These are phyloP conservation scores for Loxodonta africana DNA, from an alignment of 2,113 vertebrate genomes.

Conservation along the genomic window DNA sequence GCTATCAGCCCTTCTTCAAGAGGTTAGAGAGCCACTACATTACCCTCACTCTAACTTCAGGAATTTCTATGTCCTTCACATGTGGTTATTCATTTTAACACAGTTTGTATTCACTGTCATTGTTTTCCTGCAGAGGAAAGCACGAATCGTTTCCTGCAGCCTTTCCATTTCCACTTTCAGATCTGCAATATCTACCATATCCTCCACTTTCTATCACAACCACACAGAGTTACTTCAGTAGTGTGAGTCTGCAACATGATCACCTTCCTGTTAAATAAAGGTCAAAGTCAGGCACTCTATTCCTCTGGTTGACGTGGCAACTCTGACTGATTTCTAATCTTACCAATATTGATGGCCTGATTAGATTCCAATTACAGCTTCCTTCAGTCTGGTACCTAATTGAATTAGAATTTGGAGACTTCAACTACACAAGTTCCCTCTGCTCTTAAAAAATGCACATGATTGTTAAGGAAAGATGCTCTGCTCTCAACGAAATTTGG, in stretches of 20 bases:
- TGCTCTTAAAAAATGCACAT: conserved; percentile 63
- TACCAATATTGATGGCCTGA: conserved; percentile 76
- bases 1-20: not conserved
- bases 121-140: not conserved
- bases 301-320: conserved; percentile 55
- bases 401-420: conserved; percentile 58
- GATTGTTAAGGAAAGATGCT: conserved; percentile 46
- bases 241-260: conserved; percentile 38
- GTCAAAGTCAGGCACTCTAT: conserved; percentile 59
- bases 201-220: not conserved
- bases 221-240: conserved; percentile 35
- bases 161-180: conserved; percentile 42
- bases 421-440: conserved; percentile 13
- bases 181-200: conserved; percentile 39
- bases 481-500: conserved; percentile 34
- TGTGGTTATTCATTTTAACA: not conserved
- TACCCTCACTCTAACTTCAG: not conserved
- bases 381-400: conserved; percentile 40
- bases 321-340: conserved; percentile 73
- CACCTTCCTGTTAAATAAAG: conserved; percentile 77
- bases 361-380: conserved; percentile 75
- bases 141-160: not conserved
- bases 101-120: not conserved
- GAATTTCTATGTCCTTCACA: not conserved
- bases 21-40: not conserved